Conservation (phyloP, 2,888 invertebrate genomes). For the Nowickia ferox region DNA sequence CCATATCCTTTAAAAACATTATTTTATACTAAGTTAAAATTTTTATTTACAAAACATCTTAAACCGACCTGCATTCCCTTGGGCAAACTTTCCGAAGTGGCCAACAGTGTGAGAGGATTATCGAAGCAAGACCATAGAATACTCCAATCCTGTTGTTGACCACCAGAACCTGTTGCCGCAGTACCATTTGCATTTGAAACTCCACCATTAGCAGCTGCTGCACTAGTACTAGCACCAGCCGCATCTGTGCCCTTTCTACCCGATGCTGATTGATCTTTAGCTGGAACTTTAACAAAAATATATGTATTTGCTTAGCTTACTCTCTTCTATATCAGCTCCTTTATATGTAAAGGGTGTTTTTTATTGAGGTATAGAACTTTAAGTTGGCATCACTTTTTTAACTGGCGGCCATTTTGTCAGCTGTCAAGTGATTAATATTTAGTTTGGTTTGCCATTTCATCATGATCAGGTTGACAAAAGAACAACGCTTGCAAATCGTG, state of each 20-base stretch:
- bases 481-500: too few species aligned
- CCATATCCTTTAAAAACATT: constrained; percentile 86
- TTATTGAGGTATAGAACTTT: too few species aligned
- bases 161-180: constrained; percentile 82
- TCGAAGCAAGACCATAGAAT: constrained; percentile 93
- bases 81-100: constrained; percentile 88
- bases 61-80: constrained; percentile 88
- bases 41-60: neutral
- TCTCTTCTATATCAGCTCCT: neutral
- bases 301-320: neutral
- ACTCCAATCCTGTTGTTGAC: constrained; percentile 92
- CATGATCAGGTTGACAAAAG: too few species aligned
- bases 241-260: constrained; percentile 78
- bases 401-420: too few species aligned
- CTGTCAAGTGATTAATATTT: too few species aligned
- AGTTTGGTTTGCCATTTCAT: too few species aligned
- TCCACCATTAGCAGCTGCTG: constrained; percentile 61
- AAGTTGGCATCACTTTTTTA: too few species aligned
- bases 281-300: constrained; percentile 65
- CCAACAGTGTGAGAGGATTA: constrained; percentile 89
- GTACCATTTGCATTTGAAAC: constrained; percentile 65
- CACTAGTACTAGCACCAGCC: constrained; percentile 75
- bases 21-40: neutral
- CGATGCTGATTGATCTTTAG: constrained; percentile 77
- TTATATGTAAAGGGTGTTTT: too few species aligned